Conservation (phyloP, 2,113 vertebrate species). For the Xiphophorus hellerii region DNA sequence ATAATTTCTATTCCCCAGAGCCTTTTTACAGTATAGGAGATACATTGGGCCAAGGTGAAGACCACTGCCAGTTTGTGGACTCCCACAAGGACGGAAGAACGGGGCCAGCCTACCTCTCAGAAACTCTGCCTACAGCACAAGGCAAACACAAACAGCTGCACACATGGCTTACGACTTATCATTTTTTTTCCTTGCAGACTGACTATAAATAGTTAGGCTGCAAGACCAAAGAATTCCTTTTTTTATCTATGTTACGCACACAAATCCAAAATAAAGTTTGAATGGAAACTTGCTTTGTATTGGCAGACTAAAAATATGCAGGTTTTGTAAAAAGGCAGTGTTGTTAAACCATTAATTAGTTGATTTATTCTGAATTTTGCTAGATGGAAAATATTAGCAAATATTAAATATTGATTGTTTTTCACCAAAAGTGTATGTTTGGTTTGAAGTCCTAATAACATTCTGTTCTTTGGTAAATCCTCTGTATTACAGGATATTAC, state of each 20-base stretch:
- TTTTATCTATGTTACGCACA: constrained; percentile 11
- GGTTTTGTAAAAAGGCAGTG: not conserved
- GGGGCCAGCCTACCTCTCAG: constrained; percentile 85
- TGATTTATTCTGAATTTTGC: not conserved
- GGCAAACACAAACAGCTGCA: constrained; percentile 78
- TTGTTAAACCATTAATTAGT: not conserved
- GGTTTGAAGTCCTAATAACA: no score
- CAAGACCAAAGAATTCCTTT: constrained; percentile 26
- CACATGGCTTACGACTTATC: not conserved
- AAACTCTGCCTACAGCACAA: constrained; percentile 86
- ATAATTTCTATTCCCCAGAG: constrained; percentile 76
- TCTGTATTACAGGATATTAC: constrained; percentile 85
- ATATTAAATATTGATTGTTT: no score
- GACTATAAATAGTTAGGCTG: constrained; percentile 4
- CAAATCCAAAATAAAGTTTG: constrained; percentile 18
- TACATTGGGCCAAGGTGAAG: constrained; percentile 92
- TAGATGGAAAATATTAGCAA: no score
- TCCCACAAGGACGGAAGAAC: constrained; percentile 95
- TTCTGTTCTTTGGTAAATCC: not conserved
- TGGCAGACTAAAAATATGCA: not conserved
- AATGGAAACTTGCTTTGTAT: not conserved
- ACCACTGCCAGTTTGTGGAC: constrained; percentile 99
- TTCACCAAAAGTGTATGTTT: no score
- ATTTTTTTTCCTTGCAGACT: constrained; percentile 4
- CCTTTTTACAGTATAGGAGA: constrained; percentile 96